Evolutionary conservation across 2,888 invertebrate species (phyloP).

Genomic region (Thymelicus acteon): DNA sequence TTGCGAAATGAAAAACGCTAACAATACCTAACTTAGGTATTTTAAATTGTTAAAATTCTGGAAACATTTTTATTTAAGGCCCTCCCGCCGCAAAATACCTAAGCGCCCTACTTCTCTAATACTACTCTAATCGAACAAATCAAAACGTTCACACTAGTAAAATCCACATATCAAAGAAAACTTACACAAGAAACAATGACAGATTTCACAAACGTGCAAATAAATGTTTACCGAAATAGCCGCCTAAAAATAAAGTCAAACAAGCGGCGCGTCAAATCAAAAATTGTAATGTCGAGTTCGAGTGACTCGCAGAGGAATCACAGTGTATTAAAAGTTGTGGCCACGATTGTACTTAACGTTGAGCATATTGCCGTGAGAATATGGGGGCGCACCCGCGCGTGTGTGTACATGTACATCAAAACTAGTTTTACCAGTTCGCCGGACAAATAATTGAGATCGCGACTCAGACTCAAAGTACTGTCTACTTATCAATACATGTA

Average conservation of each 20-base stretch:
- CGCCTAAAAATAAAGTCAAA: constrained; percentile 4
- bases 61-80: too few species aligned
- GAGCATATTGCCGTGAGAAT: constrained; percentile 37
- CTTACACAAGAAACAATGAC: not conserved
- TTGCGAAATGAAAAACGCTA: not conserved
- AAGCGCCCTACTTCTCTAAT: too few species aligned
- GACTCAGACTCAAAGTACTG: constrained; percentile 39
- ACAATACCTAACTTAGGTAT: too few species aligned
- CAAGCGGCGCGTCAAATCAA: not conserved
- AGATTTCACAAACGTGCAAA: not conserved
- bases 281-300: constrained; percentile 3
- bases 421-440: constrained; percentile 47
- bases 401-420: constrained; percentile 33
- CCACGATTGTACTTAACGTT: constrained; percentile 12
- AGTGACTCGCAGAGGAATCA: not conserved
- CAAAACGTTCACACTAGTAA: not conserved
- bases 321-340: constrained; percentile 5
- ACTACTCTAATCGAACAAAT: not conserved
- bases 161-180: not conserved
- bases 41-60: too few species aligned
- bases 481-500: constrained; percentile 7
- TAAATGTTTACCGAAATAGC: constrained; percentile 3
- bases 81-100: too few species aligned
- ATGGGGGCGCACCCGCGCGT: constrained; percentile 33
- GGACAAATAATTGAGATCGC: constrained; percentile 41